These are phyloP conservation scores for Amaurobius ferox DNA, from an alignment of 2,888 invertebrate species.

Conservation along the genomic window DNA sequence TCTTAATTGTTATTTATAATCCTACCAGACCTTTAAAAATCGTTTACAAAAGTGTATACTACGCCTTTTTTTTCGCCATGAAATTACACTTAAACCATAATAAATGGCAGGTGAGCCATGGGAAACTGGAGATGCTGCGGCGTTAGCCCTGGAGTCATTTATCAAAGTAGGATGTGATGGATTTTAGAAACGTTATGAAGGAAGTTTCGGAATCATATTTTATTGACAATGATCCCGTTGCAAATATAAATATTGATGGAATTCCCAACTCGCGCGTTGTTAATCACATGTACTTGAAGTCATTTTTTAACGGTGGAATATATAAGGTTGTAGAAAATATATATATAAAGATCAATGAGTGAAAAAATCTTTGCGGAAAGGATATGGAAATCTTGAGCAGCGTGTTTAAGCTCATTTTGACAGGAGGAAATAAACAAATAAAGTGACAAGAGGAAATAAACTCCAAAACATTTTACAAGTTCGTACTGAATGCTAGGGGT, in stretches of 20 bases:
- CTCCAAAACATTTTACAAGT: too few relatives aligned
- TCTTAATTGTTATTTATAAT: not conserved
- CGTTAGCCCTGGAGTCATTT: conserved; percentile 24
- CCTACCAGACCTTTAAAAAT: not conserved
- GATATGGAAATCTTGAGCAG: too few relatives aligned
- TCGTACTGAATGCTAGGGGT: too few relatives aligned
- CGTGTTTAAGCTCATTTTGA: too few relatives aligned
- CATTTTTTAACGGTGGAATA: conserved; percentile 9
- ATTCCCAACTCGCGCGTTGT: conserved; percentile 4
- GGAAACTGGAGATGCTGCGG: not conserved
- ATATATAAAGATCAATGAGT: too few relatives aligned
- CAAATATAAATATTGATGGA: conserved; percentile 65
- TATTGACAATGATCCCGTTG: conserved; percentile 63
- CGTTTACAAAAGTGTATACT: not conserved
- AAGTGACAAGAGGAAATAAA: too few relatives aligned
- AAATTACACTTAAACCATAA: not conserved
- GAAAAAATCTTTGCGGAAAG: too few relatives aligned
- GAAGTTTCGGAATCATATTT: conserved; percentile 66
- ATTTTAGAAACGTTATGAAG: conserved; percentile 55
- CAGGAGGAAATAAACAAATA: too few relatives aligned
- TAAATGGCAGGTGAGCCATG: not conserved
- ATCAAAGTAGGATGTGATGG: conserved; percentile 53
- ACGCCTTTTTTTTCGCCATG: not conserved
- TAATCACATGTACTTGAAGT: conserved; percentile 43
- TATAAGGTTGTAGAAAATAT: not conserved